Percentiles rank a stretch among this genome's conserved stretches.
Conservation (phyloP, 2,113 vertebrate genomes). For the Arvicanthis niloticus region DNA sequence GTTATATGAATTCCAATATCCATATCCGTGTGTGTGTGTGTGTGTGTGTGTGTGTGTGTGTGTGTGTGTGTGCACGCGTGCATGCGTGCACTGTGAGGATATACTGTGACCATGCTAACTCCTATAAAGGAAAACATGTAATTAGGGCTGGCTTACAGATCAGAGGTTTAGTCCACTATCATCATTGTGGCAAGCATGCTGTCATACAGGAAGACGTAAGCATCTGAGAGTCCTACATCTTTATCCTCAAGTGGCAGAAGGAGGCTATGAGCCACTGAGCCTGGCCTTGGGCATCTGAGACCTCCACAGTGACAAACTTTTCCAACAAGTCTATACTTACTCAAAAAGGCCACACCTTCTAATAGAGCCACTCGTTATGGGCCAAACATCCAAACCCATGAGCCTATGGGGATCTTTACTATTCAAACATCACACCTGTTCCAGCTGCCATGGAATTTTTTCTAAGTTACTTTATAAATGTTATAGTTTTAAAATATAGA, state of each 20-base stretch:
- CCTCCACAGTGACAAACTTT: background rate
- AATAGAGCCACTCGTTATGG: background rate
- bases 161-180: background rate
- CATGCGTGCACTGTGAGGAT: background rate
- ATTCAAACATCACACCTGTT: background rate
- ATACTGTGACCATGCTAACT: background rate
- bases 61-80: too few species aligned
- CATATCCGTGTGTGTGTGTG: too few species aligned
- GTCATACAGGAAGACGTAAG: background rate
- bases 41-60: too few species aligned
- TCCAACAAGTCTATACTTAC: background rate
- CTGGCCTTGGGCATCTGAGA: background rate
- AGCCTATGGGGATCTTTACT: background rate
- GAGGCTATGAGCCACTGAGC: background rate
- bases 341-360: background rate
- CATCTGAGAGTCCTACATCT: background rate
- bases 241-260: background rate
- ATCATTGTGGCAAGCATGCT: background rate
- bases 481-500: constrained; percentile 23
- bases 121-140: background rate
- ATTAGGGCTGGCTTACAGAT: background rate
- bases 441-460: background rate
- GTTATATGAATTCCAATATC: background rate
- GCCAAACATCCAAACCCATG: background rate
- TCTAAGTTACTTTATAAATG: background rate